These are phyloP conservation scores for Hyles vespertilio DNA, from an alignment of 1,140 invertebrate genomes.

Conservation along the genomic window DNA sequence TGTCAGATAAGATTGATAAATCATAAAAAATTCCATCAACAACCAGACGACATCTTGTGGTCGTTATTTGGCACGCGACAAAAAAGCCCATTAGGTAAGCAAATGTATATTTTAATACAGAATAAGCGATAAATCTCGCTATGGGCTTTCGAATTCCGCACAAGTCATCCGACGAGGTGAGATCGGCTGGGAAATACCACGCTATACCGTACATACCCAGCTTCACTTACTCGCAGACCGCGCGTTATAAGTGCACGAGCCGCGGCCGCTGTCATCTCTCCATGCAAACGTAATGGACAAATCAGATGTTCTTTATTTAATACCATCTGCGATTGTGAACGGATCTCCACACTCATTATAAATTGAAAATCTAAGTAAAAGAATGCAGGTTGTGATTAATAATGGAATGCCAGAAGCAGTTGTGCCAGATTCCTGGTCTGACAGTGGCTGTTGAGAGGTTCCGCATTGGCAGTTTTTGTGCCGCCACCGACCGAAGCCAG, in stretches of 20 bases:
- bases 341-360: background rate
- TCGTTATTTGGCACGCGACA: conserved; percentile 61
- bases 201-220: conserved; percentile 13
- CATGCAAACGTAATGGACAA: too few species aligned
- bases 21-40: conserved; percentile 52
- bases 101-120: conserved; percentile 72
- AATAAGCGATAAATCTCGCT: conserved; percentile 72
- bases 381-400: conserved; percentile 31
- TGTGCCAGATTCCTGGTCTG: conserved; percentile 37
- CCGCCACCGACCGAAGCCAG: conserved; percentile 12
- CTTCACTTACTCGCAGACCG: conserved; percentile 18
- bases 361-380: conserved; percentile 23
- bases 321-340: too few species aligned
- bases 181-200: conserved; percentile 71
- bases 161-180: conserved; percentile 71
- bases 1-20: conserved; percentile 43
- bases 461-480: conserved; percentile 48
- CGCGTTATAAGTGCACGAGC: too few species aligned
- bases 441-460: conserved; percentile 31
- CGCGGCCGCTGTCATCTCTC: too few species aligned
- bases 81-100: conserved; percentile 69
- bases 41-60: conserved; percentile 38
- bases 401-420: conserved; percentile 45
- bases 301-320: too few species aligned
- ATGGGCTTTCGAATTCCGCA: conserved; percentile 74